Evolutionary conservation across 1,140 invertebrate genomes (phyloP), one percentile per base, ranked within the genome.

Genomic region (Heliconius nattereri): DNA sequence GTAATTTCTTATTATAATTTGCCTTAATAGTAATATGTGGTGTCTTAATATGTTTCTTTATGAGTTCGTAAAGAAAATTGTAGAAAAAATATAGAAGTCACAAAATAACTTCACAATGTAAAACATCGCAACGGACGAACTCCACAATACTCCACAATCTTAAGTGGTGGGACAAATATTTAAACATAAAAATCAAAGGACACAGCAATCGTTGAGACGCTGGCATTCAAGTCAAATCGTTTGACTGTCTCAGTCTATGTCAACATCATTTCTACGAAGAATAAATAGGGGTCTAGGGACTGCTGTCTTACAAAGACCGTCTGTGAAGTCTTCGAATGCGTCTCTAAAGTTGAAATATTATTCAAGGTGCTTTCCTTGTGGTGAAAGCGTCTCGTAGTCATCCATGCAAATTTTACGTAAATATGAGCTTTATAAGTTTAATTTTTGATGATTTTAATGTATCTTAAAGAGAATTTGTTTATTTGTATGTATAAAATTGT

Each of bases 271-370:
- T 80, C 52, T 71, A 80, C 79, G 60, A 71, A 60, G 79, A 73
- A 76, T 76, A 76, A 80, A 80, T 80, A 76, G 52, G 75, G 71
- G 76, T 80, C 74, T 75, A 49, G 75, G 75, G 79, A 75, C 76
- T 80, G 73, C 75, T 80, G 76, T 80, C 73, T 76, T 73, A 80
- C 79, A 80, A 80, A 80, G 79, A 76, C 23, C 54, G 79, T 80
- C 79, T 80, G 79, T 71, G 71, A 80, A 73, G 32, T 76, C 79
- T 73, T 70, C 70, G 79, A 26, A 66, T 66, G 26, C 26, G 60
- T 66, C 60, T 66, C 60, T 29, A 66, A 66, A 66, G 60, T 66
- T 66, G 60, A 66, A 66, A 66, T 66, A 66, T 66, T 66, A 66
- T 66, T 26, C 60, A 66, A 66, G 26, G 26, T 66, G 60, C 60